These are phyloP conservation scores for Venustaconcha ellipsiformis DNA, from an alignment of 1,140 invertebrate genomes.

Conservation along the genomic window DNA sequence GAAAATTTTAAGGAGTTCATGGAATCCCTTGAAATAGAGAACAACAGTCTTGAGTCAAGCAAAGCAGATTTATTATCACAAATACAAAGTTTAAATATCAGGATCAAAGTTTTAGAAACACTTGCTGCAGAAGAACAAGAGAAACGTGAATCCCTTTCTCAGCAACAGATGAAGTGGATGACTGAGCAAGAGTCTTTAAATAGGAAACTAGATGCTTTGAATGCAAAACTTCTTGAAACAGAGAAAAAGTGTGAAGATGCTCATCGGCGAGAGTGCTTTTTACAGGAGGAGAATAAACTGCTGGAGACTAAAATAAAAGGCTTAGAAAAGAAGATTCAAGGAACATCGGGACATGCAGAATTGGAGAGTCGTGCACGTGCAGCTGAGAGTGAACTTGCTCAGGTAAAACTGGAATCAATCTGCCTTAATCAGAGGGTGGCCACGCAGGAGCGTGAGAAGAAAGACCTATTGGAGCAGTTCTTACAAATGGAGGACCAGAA, in stretches of 20 bases:
- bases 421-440: constrained; percentile 25
- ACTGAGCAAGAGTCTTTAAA: no score
- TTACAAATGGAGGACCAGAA: constrained; percentile 17
- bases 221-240: no score
- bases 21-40: constrained; percentile 22
- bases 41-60: constrained; percentile 6
- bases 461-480: constrained; percentile 22
- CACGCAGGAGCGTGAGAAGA: constrained; percentile 24
- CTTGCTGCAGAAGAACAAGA: constrained; percentile 4
- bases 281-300: no score
- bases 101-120: neutral
- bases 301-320: no score
- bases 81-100: neutral
- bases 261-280: no score
- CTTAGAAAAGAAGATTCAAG: no score
- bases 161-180: no score
- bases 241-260: no score
- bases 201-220: no score
- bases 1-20: constrained; percentile 20
- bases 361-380: no score
- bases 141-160: neutral
- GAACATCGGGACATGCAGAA: no score
- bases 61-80: neutral
- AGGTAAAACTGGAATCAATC: constrained; percentile 1
- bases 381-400: neutral